Percentiles rank a stretch among this genome's conserved stretches.
These are phyloP conservation scores for Empidonax alnorum DNA, from an alignment of 2,113 vertebrate species.

Conservation along the genomic window DNA sequence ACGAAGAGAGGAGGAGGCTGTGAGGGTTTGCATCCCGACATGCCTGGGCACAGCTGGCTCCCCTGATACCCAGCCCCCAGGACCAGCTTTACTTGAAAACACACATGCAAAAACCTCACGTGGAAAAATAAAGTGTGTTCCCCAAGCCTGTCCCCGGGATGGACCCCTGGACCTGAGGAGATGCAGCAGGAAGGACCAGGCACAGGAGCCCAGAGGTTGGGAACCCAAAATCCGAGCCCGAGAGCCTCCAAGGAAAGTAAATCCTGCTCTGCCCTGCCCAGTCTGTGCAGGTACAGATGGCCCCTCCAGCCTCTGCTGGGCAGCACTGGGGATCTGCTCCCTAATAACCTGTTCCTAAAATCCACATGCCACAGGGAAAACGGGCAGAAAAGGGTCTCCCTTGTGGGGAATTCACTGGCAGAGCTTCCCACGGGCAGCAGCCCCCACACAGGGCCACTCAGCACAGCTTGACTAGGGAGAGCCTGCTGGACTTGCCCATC, in stretches of 20 bases:
- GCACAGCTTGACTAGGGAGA: fast-evolving
- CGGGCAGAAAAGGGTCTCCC: neutral
- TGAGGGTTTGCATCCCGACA: neutral
- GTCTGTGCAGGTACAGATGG: neutral
- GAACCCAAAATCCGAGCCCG: neutral
- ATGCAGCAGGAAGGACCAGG: fast-evolving
- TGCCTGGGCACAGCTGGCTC: neutral
- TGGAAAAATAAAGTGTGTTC: fast-evolving
- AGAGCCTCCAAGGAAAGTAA: neutral
- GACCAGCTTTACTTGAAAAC: neutral
- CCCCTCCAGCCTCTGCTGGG: neutral
- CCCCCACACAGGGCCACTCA: fast-evolving
- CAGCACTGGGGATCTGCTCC: neutral
- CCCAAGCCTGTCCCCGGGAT: neutral
- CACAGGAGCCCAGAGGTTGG: neutral
- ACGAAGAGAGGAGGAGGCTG: neutral
- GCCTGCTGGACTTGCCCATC: neutral
- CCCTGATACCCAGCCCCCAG: fast-evolving
- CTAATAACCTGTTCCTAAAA: neutral
- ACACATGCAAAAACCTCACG: neutral
- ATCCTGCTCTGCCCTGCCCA: neutral
- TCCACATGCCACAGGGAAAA: neutral
- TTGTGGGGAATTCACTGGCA: neutral
- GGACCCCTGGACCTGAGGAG: neutral
- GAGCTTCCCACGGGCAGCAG: neutral